Base-by-base conservation (phyloP, 1,140 invertebrate genomes). In the Muscidifurax raptorellus region DNA sequence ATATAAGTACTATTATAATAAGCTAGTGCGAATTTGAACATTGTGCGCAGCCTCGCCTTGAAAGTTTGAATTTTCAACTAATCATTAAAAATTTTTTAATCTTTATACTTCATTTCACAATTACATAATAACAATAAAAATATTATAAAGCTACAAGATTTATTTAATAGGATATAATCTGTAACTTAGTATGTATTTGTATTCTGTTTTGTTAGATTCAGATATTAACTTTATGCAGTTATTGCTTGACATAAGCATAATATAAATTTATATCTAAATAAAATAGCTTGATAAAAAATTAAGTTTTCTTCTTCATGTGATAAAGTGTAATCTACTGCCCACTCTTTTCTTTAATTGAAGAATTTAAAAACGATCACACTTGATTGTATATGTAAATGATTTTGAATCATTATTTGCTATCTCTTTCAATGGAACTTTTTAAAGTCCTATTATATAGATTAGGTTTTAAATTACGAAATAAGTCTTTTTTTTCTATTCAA, bases 1-100 rank as follows among this genome's bases (percentile, higher is more conserved):
- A n/a, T 83, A 28, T 71, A 78, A 83, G 75, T 83, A 78, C 82
- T 71, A 78, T 81, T 69, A 77, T 81, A 80, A 52, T 77, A 52
- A 83, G 82, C 82, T 44, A 78, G 74, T 74, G 82, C 30, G 59
- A 83, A 83, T 78, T 83, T 83, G 47, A 83, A 82, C 74, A 30
- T 67, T 82, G 72, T 82, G 72, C 59, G 72, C 52, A 76, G 15
- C 36, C n/a, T 82, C 32, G 27, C 40, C 36, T 72, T 36, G 36
- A 59, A 75, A 82, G 27, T 75, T 74, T 27, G 27, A 81, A 81
- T 72, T 72, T 71, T 71, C 30, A 71, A 80, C 22, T 0, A 72
- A 72, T 52, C 5, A 47, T 81, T 72, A 81, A 72, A 81, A 71
- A 12, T 47, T 64, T 10, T 64, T 75, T 0, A 13, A 30, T 71